Base-by-base conservation (phyloP, 2,113 vertebrate genomes). In the Poecilia latipinna region DNA sequence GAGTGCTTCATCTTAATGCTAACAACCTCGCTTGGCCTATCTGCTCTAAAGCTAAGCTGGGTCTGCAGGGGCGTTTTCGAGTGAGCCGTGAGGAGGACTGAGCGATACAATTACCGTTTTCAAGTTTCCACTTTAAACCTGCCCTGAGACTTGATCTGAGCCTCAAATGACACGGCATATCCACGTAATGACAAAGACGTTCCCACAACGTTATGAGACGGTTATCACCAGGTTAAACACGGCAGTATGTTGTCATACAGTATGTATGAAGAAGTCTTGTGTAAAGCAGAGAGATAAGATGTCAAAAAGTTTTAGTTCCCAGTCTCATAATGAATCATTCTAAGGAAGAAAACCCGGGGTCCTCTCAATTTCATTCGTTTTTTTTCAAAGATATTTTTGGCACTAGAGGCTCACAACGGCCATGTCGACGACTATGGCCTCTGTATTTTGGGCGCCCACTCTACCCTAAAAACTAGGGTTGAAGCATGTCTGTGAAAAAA, bases 51-150 rank as follows among this genome's bases (percentile, higher is more conserved):
- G 65, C 77, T 86, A 29, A 61, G 62, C 79, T 66, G 70, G 80
- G 65, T 75, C 70, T 86, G 72, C 65, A 80, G 62, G 68, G 66
- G 35, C 24, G 0, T 65, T 61, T 67, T 83, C 48, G 39, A 88
- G 80, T 77, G 63, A 85, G 68, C 57, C 70, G 68, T 68, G 69
- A 86, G 74, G 75, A 75, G 44, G 79, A 62, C 76, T 60, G 29
- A 82, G 77, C 1, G 3, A 88, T 77, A 85, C 83, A 84, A 89
- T 89, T 86, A 80, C 67, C 80, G 77, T 82, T 85, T 85, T 77
- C 63, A 74, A 82, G 70, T 75, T 77, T 83, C 72, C 68, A 68
- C 67, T 88, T 83, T 24, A 73, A 82, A 85, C 72, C 64, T 72
- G 51, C 63, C 69, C 57, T 61, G 63, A 66, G n/a, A 60, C 64